Base-by-base conservation (phyloP, 2,797 vertebrate genomes). In the Onychomys leucogaster region DNA sequence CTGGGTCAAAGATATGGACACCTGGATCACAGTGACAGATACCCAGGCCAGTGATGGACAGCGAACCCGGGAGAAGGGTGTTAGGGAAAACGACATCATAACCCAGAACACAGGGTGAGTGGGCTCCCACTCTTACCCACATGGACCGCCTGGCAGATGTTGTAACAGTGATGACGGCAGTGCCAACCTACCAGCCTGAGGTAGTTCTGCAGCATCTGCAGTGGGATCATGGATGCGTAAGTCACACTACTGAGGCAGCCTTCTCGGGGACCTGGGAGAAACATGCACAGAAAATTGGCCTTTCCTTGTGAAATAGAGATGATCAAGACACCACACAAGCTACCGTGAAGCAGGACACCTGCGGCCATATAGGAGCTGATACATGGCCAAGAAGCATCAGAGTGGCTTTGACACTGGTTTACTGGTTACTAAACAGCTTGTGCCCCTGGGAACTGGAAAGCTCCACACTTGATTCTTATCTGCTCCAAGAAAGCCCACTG, bases 121-220 rank as follows among this genome's bases (percentile, higher is more conserved):
- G 21, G 14, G 61, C 52, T 87, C n/a, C 25, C 11, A 32, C 0
- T 6, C 43, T 65, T 34, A 12, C 25, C 23, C 9, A 25, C 23
- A 61, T 2, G 21, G 57, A 23, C n/a, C 16, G 41, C 32, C 41
- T 16, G 17, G 23, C 46, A 37, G 0, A 4, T 17, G 8, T 8
- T 5, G 8, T 11, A 19, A 41, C 1, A 52, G 49, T 14, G 21
- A 59, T 46, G 59, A 43, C 0, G 6, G 32, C 19, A n/a, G 82
- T 29, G 43, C 10, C 29, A 83, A 96, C 97, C 43, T 99, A 99
- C 99, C 99, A 99, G 99, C 97, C 99, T 99, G 95, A 99, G 99
- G 97, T 99, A 99, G 99, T 99, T 99, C 98, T 99, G 99, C 92
- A 99, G 99, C 97, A 99, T 98, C 59, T 99, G 99, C 97, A 99